phyloP scores from a whole-genome alignment of 2,797 vertebrate genomes.

The Esox masquinongy region DNA sequence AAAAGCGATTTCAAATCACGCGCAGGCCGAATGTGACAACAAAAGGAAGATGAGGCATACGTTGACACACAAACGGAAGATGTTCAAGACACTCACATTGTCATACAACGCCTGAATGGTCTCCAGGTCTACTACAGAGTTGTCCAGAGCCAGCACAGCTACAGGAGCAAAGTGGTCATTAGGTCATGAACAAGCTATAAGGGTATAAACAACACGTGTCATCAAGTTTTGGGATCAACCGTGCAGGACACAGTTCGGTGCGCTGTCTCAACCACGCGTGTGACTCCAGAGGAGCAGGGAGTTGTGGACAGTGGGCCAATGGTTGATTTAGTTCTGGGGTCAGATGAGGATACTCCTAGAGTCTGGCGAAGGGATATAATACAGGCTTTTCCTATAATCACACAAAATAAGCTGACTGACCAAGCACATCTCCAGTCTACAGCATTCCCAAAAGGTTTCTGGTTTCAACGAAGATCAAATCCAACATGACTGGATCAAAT shows the following conservation, averaged over 20 bases:
- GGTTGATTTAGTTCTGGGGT: background rate
- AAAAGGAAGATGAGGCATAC: background rate
- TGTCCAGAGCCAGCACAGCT: conserved; percentile 91
- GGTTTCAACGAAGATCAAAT: background rate
- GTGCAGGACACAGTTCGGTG: no score
- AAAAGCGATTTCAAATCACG: no score
- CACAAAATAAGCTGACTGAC: background rate
- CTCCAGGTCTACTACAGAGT: conserved; percentile 92
- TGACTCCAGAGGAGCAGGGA: no score
- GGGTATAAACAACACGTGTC: no score
- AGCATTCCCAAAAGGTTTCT: background rate
- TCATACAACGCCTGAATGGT: conserved; percentile 94
- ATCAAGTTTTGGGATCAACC: no score
- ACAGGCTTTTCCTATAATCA: background rate
- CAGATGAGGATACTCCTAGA: background rate
- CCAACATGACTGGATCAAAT: background rate
- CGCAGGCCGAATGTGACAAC: no score
- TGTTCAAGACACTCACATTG: conserved; percentile 83
- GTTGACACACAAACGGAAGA: background rate
- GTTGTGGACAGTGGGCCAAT: no score
- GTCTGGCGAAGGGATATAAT: background rate
- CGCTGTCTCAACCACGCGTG: no score
- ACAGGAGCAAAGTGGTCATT: background rate
- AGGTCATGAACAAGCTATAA: background rate
- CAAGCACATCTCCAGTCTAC: background rate